Conservation (phyloP, 1,140 invertebrate genomes). For the Pemphigus obesinymphae region DNA sequence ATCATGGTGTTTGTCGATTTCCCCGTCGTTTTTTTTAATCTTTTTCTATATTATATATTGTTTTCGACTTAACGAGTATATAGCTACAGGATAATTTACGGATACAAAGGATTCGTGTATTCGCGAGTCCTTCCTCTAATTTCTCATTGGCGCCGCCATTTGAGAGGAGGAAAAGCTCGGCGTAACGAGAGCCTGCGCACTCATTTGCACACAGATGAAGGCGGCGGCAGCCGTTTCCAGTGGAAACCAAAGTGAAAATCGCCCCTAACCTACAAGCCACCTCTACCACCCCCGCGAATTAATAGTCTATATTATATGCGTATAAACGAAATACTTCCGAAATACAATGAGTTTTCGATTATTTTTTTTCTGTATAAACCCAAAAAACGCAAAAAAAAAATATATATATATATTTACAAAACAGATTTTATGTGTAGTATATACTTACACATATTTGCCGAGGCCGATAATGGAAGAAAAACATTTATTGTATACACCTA, state of each 20-base stretch:
- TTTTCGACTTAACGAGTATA: no score
- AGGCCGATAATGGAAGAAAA: no score
- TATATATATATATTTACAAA: no score
- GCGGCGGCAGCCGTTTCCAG: constrained; percentile 18
- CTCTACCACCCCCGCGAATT: not conserved
- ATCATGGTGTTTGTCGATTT: no score
- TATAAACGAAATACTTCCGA: not conserved
- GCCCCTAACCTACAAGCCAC: not conserved
- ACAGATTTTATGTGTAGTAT: no score
- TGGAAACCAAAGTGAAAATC: constrained; percentile 9
- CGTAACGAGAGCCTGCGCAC: constrained; percentile 35
- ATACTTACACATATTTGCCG: no score
- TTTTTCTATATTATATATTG: no score
- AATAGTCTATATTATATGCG: no score
- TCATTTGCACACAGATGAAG: constrained; percentile 9
- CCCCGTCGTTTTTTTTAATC: no score
- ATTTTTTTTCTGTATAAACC: no score
- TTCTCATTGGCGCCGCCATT: constrained; percentile 36
- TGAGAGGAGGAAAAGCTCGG: constrained; percentile 10
- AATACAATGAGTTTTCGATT: not conserved
- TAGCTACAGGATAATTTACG: not conserved
- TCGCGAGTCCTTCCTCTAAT: constrained; percentile 35
- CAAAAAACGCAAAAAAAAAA: no score
- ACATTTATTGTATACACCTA: no score
- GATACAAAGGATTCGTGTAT: constrained; percentile 20